Evolutionary conservation across 2,888 invertebrate genomes (phyloP), one percentile per base, ranked within the genome.

Genomic region (Parasteatoda lunata): DNA sequence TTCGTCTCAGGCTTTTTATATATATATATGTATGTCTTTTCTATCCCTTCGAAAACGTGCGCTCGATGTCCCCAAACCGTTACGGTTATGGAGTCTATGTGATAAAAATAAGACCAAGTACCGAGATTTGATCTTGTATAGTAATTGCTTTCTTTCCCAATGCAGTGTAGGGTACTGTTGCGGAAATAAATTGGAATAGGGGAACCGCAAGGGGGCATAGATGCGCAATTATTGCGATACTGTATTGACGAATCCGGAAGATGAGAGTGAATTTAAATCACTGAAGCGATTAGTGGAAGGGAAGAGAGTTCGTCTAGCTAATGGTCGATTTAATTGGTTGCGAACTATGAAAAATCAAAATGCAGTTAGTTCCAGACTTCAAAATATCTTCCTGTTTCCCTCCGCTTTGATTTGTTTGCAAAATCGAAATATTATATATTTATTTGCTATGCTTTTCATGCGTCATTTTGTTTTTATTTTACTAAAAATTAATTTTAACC

Each of bases 91-190:
- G 66, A 66, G 51, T 66, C 51, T 51, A 66, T 51, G 49, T 30
- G 51, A 77, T 77, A 77, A 77, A 77, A 77, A 68, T 77, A 77
- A 77, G 59, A 59, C n/a, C 59, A 59, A 59, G 59, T 59, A 59
- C n/a, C 13, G 59, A 59, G 59, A 59, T 59, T 59, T 59, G 59
- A 59, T 59, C 13, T 59, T n/a, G 59, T 59, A 59, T n/a, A 59
- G 30, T 59, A 59, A 59, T 59, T 59, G 59, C 59, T 59, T 59
- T n/a, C 11, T 13, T 59, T 9, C 9, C 59, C 59, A 59, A 59
- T 59, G 4, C 8, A 3, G 5, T 13, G 9, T 7, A 13, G 59
- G 4, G 59, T n/a, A 7, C 59, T 6, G 59, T n/a, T 59, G 59
- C 59, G n/a, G 59, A 59, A 59, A 59, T 59, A 59, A 59, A 59